phyloP scores from a whole-genome alignment of 2,797 vertebrate species.

The Chloroceryle amazona region DNA sequence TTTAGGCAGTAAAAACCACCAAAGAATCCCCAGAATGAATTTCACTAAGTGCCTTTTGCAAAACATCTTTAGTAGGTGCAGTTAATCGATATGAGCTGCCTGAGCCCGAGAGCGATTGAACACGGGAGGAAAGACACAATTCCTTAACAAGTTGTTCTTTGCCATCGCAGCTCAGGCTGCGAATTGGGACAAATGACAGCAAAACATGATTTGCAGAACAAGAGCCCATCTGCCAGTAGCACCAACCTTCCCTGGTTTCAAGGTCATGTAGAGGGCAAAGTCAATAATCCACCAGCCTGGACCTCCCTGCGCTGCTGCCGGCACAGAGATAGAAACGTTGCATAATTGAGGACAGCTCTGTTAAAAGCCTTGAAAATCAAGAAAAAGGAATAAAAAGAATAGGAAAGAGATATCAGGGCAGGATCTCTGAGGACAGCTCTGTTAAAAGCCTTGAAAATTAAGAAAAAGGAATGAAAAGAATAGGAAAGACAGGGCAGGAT shows the following conservation, averaged over 20 bases:
- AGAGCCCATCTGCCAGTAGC: not conserved
- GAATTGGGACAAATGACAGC: not conserved
- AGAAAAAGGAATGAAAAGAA: not conserved
- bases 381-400: not conserved
- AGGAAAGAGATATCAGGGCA: not conserved
- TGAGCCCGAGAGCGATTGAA: not conserved
- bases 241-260: not conserved
- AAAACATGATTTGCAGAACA: not conserved
- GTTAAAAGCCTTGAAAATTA: not conserved
- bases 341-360: not conserved
- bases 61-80: not conserved
- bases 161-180: not conserved
- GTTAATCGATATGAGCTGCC: not conserved
- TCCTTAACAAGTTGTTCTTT: constrained; percentile 19
- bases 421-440: not conserved
- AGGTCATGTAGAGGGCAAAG: constrained; percentile 1
- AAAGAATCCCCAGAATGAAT: not conserved
- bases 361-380: not conserved
- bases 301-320: not conserved
- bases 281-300: not conserved
- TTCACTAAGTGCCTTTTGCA: not conserved
- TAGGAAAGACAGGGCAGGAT: not conserved
- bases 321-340: not conserved
- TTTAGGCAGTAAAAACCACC: not conserved
- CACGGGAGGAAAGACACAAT: not conserved